Base-by-base conservation (phyloP, 2,888 invertebrate species). In the Cataglyphis cursor region DNA sequence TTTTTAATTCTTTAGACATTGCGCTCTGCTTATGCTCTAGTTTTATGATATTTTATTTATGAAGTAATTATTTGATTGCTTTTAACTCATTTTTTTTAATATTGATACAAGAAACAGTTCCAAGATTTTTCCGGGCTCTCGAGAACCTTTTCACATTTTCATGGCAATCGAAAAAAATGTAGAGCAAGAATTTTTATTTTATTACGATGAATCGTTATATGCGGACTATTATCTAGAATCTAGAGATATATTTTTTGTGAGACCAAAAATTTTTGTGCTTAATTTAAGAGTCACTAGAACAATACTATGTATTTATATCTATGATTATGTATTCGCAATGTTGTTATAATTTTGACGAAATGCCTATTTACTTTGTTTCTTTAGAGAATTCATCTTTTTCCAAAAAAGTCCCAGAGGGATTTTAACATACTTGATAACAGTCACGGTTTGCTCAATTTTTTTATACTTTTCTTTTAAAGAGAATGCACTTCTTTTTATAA, bases 301-400 rank as follows among this genome's bases (percentile, higher is more conserved):
- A 48, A 48, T 2, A 8, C 6, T 48, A 44, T 15, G 4, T 44
- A 44, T 3, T n/a, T 48, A 4, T n/a, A 6, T 18, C 15, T 48
- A 48, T 48, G n/a, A 2, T 44, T 44, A 15, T 5, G 3, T n/a
- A n/a, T 8, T 6, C 8, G 18, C 8, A 84, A 89, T 66, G 90
- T 90, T 93, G 93, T 93, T 94, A 93, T 94, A 93, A 80, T 94
- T 94, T 93, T 93, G 92, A 94, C 86, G 85, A 88, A 82, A 44
- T 81, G 4, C 41, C 24, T 72, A 62, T 81, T 68, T 68, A 44
- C 8, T 24, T 54, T 70, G 82, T 88, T 72, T 84, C 74, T 73
- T 6, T 73, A 21, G 54, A 78, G 24, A 51, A 54, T 62, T 31
- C 24, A 54, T 70, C 31, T 18, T 85, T 81, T 74, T n/a, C 28